Base-by-base conservation (phyloP, 2,113 vertebrate species). In the Rallus limicola region DNA sequence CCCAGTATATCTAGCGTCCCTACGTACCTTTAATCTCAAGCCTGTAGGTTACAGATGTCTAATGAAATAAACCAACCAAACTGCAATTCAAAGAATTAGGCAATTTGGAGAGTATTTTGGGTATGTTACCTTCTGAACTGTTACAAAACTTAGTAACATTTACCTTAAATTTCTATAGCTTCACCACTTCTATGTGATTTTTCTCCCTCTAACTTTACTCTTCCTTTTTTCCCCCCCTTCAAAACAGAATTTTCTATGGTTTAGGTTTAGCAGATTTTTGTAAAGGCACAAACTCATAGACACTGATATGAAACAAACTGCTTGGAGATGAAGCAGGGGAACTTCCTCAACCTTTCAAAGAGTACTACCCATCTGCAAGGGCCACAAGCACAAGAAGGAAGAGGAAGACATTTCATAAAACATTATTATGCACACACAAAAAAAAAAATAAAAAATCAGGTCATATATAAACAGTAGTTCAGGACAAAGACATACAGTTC, bases 321-420 rank as follows among this genome's bases (percentile, higher is more conserved):
- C 71, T 75, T 60, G 82, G 10, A 81, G 16, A 26, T n/a, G 50
- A 96, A 42, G 11, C 12, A 79, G 9, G 74, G 46, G 10, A 72
- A 86, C 68, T 82, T 93, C 13, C 50, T 80, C 31, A 87, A 2
- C 20, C 33, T 90, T 96, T 92, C 58, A 83, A 82, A 93, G 88
- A 82, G 29, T 48, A 92, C 48, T 63, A 67, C 26, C 55, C 78
- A 74, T 52, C 82, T 70, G 19, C 40, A 42, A 62, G 13, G 14
- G 26, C 53, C 7, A 38, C 10, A 69, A 28, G 38, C 26, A 63
- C 36, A 83, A 46, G 17, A 17, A 90, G 13, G 9, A 82, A 3
- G 3, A 71, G 4, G 3, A 64, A 4, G 18, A 76, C n/a, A 21
- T 60, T 64, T 82, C 1, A 0, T 33, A 60, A 64, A 16, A 17